These are phyloP conservation scores for Stictonetta naevosa DNA, from an alignment of 2,113 vertebrate species.

Conservation along the genomic window DNA sequence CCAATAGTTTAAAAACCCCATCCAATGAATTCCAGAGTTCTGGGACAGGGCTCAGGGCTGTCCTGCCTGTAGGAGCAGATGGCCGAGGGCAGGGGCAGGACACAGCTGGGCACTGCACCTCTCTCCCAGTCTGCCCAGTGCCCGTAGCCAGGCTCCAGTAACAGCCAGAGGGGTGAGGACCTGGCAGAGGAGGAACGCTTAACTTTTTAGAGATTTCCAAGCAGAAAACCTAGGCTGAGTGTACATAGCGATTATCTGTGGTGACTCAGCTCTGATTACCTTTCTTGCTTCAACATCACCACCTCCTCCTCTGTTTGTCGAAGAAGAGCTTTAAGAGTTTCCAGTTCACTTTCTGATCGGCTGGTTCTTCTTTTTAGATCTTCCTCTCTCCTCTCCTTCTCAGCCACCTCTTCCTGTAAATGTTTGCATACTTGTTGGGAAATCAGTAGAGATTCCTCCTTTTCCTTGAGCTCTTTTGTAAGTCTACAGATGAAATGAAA, in stretches of 20 bases:
- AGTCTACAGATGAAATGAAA: constrained; percentile 75
- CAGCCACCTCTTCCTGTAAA: constrained; percentile 82
- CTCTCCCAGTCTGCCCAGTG: neutral
- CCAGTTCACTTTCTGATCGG: constrained; percentile 79
- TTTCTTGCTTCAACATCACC: constrained; percentile 79
- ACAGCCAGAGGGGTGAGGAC: neutral
- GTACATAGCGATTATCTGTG: neutral
- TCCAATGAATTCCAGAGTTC: neutral
- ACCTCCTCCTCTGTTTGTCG: constrained; percentile 78
- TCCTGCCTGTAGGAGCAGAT: neutral
- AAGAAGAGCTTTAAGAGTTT: constrained; percentile 74
- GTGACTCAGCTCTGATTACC: constrained; percentile 71
- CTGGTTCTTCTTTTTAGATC: constrained; percentile 75
- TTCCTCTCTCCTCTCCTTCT: constrained; percentile 80
- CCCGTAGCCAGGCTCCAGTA: neutral
- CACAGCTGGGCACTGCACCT: neutral
- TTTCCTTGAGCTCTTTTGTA: constrained; percentile 83
- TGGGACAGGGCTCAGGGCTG: neutral
- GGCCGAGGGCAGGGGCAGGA: neutral
- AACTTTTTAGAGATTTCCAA: neutral
- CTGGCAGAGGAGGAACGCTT: neutral
- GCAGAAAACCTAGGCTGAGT: neutral
- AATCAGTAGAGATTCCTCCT: constrained; percentile 77
- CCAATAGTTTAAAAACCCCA: neutral
- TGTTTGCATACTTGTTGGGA: constrained; percentile 76